phyloP scores from a whole-genome alignment of 1,140 invertebrate genomes.

The Formica exsecta region DNA sequence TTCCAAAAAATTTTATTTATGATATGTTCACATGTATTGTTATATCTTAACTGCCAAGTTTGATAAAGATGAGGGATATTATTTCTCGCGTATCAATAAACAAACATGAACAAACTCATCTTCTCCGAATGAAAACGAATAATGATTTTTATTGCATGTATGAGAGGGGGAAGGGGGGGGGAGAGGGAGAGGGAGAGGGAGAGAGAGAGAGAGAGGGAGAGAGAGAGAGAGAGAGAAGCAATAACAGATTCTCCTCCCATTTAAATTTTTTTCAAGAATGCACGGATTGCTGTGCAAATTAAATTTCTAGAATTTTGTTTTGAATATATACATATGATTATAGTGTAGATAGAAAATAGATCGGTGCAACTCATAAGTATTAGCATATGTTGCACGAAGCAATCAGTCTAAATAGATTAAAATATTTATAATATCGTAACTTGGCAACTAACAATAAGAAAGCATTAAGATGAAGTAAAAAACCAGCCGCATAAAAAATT shows the following conservation, averaged over 20 bases:
- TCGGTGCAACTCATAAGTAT: not conserved
- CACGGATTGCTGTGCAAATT: not conserved
- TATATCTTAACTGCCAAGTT: conserved; percentile 20
- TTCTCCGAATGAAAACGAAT: not conserved
- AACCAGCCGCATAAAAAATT: conserved; percentile 7
- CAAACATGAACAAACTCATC: not conserved
- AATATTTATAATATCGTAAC: not conserved
- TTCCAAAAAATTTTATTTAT: conserved; percentile 43
- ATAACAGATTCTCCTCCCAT: not conserved
- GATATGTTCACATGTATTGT: not conserved
- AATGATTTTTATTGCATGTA: not conserved
- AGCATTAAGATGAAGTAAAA: not conserved
- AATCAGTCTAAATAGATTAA: not conserved
- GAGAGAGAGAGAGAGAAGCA: no score
- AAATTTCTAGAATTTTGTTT: not conserved
- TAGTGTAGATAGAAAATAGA: not conserved
- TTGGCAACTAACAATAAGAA: not conserved
- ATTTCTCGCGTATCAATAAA: not conserved
- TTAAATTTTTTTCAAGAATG: not conserved
- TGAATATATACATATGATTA: not conserved
- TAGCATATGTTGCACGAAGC: not conserved
- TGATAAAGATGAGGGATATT: not conserved
- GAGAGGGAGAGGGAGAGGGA: no score
- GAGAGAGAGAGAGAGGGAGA: no score
- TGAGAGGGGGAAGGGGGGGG: no score